Conservation (phyloP, 1,140 invertebrate species). For the Brachionus paranguensis region DNA sequence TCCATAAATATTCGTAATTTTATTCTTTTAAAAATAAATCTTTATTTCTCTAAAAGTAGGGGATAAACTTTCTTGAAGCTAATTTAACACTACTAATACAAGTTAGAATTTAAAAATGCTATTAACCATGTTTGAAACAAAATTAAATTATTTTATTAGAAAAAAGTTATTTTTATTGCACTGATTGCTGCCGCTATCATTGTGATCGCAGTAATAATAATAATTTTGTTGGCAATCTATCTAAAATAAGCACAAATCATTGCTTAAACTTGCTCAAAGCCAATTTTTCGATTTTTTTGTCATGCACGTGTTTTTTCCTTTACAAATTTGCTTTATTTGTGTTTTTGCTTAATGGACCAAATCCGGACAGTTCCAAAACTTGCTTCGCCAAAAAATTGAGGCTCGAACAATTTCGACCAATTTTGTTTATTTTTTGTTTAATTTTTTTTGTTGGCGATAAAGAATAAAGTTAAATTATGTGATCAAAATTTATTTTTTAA, state of each 20-base stretch:
- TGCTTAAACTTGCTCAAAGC: background rate
- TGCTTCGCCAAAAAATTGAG: too few species aligned
- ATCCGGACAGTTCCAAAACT: background rate
- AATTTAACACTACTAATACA: too few species aligned
- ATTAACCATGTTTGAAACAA: background rate
- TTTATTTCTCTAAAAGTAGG: too few species aligned
- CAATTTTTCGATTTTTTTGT: background rate
- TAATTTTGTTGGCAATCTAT: background rate
- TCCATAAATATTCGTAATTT: too few species aligned
- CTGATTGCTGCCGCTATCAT: background rate
- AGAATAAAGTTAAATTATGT: too few species aligned
- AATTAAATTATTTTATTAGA: background rate
- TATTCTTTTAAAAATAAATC: too few species aligned
- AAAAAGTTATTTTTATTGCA: background rate
- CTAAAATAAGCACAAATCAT: background rate
- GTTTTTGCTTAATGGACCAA: background rate
- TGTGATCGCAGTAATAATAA: background rate
- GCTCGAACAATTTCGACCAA: too few species aligned
- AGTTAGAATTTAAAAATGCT: background rate
- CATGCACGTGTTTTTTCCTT: too few species aligned
- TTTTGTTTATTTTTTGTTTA: too few species aligned
- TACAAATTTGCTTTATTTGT: background rate
- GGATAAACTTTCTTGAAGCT: too few species aligned
- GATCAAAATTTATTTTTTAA: too few species aligned
- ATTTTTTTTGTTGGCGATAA: too few species aligned